Evolutionary conservation across 2,888 invertebrate genomes (phyloP), one percentile per base, ranked within the genome.

Genomic region (Chrysolina americana): DNA sequence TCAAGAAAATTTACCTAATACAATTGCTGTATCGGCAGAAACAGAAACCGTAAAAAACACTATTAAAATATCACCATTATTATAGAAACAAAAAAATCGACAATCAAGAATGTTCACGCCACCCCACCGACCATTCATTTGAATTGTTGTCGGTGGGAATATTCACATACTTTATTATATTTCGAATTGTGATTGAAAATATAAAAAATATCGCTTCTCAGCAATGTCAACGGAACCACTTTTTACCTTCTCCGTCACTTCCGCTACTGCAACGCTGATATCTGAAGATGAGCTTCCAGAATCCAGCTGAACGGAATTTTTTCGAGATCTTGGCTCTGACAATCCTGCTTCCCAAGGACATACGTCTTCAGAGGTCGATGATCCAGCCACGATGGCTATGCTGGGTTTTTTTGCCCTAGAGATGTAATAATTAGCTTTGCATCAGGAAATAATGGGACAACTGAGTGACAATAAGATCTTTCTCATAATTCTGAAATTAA

Each of bases 271-370:
- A 63, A 90, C 89, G 85, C 93, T 93, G 77, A 94, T 91, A 86
- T 95, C 95, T 21, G 94, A 94, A 13, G 93, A 93, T n/a, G 93
- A 93, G 84, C 92, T 92, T 83, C 92, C 93, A 17, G 93, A 93
- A 87, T 94, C 93, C 62, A 93, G 87, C 81, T 91, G 91, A 15
- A 91, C 89, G 5, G 93, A 93, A 87, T 93, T 93, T 85, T 93
- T 93, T 36, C 93, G 89, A 53, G 88, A 87, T 76, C 88, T 78
- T 1, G 80, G 65, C 65, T 81, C 82, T 1, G 76, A 71, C n/a
- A 79, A 68, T 78, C 86, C 81, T 53, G 86, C 73, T 68, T 89
- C 91, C 91, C 92, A 92, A 13, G 92, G 92, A 82, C 91, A 92
- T 41, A 91, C 89, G 81, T 91, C 91, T 87, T 91, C 90, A 2